phyloP scores from a whole-genome alignment of 2,888 invertebrate species.

The Ochropacha duplaris region DNA sequence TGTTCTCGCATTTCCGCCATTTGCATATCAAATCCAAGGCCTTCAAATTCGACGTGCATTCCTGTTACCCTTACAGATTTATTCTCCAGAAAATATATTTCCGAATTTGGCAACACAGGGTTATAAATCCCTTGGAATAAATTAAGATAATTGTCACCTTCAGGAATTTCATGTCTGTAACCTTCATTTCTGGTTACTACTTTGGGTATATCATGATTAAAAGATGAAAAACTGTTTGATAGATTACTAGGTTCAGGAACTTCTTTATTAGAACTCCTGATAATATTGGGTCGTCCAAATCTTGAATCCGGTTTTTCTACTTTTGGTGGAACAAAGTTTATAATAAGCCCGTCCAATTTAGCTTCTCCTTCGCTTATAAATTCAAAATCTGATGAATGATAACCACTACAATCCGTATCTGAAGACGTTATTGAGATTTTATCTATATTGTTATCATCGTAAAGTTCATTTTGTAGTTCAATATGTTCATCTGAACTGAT shows the following conservation, averaged over 20 bases:
- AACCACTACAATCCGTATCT: conserved; percentile 36
- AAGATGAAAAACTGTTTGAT: background rate
- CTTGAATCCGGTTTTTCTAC: conserved; percentile 7
- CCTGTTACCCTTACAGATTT: conserved; percentile 40
- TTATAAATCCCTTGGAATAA: conserved; percentile 46
- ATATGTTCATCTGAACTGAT: conserved; percentile 8
- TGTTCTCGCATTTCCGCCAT: conserved; percentile 16
- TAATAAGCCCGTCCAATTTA: conserved; percentile 30
- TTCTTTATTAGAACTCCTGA: background rate
- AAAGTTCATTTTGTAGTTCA: conserved; percentile 6
- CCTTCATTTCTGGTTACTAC: background rate
- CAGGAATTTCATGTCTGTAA: conserved; percentile 35
- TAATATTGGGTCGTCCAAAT: background rate
- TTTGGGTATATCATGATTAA: background rate
- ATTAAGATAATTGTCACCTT: conserved; percentile 44
- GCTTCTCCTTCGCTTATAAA: conserved; percentile 66
- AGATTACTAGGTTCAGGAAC: background rate
- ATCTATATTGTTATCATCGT: conserved; percentile 4
- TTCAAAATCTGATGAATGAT: conserved; percentile 69
- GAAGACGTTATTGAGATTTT: conserved; percentile 13
- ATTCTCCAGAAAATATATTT: conserved; percentile 42
- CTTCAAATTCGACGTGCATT: conserved; percentile 41
- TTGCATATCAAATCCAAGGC: conserved; percentile 46
- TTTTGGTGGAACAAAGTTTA: conserved; percentile 21
- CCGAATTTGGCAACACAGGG: conserved; percentile 15